Base-by-base conservation (phyloP, 2,113 vertebrate genomes). In the Urocynchramus pylzowi region DNA sequence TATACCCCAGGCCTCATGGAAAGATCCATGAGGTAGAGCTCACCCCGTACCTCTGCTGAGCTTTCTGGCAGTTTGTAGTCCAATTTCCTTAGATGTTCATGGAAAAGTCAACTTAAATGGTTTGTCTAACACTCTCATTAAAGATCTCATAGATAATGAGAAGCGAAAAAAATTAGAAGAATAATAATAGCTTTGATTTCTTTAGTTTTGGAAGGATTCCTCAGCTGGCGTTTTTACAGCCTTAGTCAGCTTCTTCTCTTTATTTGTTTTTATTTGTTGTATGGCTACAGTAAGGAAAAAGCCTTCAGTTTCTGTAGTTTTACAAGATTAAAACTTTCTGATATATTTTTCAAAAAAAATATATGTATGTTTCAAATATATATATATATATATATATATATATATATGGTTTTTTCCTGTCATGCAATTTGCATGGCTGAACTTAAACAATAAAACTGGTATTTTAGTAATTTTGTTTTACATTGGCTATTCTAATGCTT, bases 381-480 rank as follows among this genome's bases (percentile, higher is more conserved):
- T n/a, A n/a, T n/a, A n/a, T n/a, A n/a, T n/a, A n/a, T n/a, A n/a
- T n/a, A n/a, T n/a, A n/a, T n/a, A n/a, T n/a, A n/a, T n/a, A n/a
- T n/a, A n/a, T n/a, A n/a, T 0, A 2, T 8, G 2, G 7, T 57
- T 42, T 53, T 52, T 52, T 11, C 8, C 10, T 30, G 4, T 60
- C 7, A 3, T 41, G 19, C 69, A 78, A 44, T 42, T 70, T 84
- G 18, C 15, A 17, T 81, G 27, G 11, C 16, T 91, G 37, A 89
- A 59, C 26, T 93, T 61, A 31, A 90, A 64, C 39, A 70, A n/a
- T 84, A 21, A 73, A 76, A 33, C 21, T 3, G 47, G 4, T 80
- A 17, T 52, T 69, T 53, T 23, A 61, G 1, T 8, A 10, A 8
- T 74, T 80, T 39, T 39, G 11, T 52, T 84, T 94, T 68, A 26